Evolutionary conservation across 2,113 vertebrate genomes (phyloP).

Genomic region (Stercorarius parasiticus): DNA sequence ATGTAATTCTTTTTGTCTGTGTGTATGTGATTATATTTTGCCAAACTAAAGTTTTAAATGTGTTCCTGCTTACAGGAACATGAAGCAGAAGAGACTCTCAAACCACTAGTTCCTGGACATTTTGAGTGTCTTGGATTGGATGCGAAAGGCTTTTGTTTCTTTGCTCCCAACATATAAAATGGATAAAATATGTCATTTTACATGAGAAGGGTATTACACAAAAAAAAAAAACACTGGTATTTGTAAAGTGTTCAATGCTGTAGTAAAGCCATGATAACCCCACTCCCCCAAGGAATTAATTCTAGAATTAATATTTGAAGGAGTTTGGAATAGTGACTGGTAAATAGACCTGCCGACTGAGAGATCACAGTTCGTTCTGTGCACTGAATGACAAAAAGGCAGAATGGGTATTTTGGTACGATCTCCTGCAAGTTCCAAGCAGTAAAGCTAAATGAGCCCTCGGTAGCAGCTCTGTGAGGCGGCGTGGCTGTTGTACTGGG

Average conservation of each 20-base stretch:
- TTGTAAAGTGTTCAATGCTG: not conserved
- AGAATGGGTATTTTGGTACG: not conserved
- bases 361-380: not conserved
- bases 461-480: rapidly evolving
- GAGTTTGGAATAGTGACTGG: not conserved
- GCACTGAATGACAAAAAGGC: not conserved
- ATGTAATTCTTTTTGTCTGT: not conserved
- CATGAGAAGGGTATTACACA: not conserved
- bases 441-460: not conserved
- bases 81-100: not conserved
- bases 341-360: not conserved
- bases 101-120: not conserved
- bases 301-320: not conserved
- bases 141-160: not conserved
- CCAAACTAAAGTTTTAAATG: not conserved
- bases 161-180: not conserved
- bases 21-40: not conserved
- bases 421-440: not conserved
- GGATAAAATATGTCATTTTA: not conserved
- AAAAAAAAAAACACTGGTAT: not conserved
- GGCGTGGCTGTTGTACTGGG: rapidly evolving
- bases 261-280: not conserved
- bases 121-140: not conserved
- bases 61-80: not conserved
- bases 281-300: not conserved